phyloP scores from a whole-genome alignment of 2,113 vertebrate genomes.

The Phaetusa simplex region DNA sequence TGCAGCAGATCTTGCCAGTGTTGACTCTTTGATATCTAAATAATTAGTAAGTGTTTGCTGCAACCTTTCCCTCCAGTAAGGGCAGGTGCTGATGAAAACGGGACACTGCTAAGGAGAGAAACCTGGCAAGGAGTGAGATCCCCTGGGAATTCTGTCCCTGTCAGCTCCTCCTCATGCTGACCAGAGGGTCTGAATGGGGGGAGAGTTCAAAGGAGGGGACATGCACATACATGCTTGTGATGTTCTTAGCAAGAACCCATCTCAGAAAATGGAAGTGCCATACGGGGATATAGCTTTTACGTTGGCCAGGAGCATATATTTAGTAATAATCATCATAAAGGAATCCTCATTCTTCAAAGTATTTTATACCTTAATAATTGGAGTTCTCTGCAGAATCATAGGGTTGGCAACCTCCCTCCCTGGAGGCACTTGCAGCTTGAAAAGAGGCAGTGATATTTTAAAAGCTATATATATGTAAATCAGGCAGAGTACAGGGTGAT shows the following conservation, averaged over 20 bases:
- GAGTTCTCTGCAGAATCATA: background rate
- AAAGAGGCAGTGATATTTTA: constrained; percentile 25
- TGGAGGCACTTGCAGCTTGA: constrained; percentile 19
- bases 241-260: background rate
- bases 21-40: background rate
- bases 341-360: background rate
- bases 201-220: background rate
- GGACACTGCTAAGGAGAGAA: background rate
- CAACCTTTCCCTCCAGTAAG: background rate
- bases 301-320: background rate
- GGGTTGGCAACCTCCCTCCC: constrained; percentile 38
- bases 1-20: background rate
- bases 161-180: background rate
- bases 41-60: background rate
- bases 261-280: background rate
- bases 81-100: background rate
- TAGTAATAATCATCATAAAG: background rate
- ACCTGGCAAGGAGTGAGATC: background rate
- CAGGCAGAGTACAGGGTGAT: background rate
- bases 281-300: background rate
- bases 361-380: constrained; percentile 1
- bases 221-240: background rate
- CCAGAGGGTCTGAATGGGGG: background rate
- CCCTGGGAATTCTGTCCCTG: background rate
- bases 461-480: constrained; percentile 59